Evolutionary conservation across 2,797 vertebrate genomes (phyloP).

Genomic region (Fistularia tabacaria): DNA sequence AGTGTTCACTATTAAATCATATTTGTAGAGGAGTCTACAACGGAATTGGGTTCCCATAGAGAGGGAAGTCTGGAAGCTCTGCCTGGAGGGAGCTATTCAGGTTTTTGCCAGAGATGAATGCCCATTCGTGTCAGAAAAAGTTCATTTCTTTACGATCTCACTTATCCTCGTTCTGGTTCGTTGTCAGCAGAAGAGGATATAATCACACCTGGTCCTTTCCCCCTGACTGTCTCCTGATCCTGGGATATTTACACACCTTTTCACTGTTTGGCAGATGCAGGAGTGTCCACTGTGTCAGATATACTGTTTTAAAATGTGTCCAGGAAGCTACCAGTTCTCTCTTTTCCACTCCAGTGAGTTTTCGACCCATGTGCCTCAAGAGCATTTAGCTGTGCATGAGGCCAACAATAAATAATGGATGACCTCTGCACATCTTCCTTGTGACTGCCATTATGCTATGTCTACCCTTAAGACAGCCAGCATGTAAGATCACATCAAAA

Average conservation of each 20-base stretch:
- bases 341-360: slow-evolving; percentile 11
- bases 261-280: slow-evolving; percentile 19
- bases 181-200: too few relatives aligned
- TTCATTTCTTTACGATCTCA: slow-evolving; percentile 41
- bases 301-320: slow-evolving; percentile 6
- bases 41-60: background rate
- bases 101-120: slow-evolving; percentile 43
- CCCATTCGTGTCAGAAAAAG: slow-evolving; percentile 33
- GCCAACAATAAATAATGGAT: slow-evolving; percentile 13
- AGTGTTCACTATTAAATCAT: too few relatives aligned
- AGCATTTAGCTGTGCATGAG: slow-evolving; percentile 2
- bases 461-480: slow-evolving; percentile 1
- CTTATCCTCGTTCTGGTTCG: slow-evolving; percentile 28
- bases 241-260: slow-evolving; percentile 42
- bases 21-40: too few relatives aligned
- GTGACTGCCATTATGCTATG: background rate
- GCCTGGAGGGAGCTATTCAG: slow-evolving; percentile 39
- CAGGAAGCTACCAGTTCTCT: slow-evolving; percentile 4
- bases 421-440: background rate
- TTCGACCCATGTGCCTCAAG: slow-evolving; percentile 4
- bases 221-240: slow-evolving; percentile 20
- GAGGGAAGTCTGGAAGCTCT: slow-evolving; percentile 2
- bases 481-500: slow-evolving; percentile 1
- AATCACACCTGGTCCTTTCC: slow-evolving; percentile 5
- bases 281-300: slow-evolving; percentile 21